Evolutionary conservation across 2,797 vertebrate species (phyloP).

Genomic region (Ctenopoma kingsleyae): DNA sequence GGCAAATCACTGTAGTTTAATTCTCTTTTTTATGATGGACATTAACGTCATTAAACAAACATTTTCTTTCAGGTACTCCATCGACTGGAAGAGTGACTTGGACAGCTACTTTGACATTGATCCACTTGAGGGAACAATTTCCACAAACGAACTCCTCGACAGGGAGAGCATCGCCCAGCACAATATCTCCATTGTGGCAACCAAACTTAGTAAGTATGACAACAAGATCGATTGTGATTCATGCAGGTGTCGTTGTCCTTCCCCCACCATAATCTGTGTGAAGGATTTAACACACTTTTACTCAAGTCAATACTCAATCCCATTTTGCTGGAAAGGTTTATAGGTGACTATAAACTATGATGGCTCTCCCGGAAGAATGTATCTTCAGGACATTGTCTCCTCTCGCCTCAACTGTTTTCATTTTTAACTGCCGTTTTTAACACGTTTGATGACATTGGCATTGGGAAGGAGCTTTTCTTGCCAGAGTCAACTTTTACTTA

Average conservation of each 20-base stretch:
- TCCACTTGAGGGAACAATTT: constrained; percentile 93
- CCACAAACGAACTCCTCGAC: constrained; percentile 95
- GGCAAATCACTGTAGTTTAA: constrained; percentile 50
- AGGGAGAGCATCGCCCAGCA: constrained; percentile 93
- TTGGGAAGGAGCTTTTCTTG: constrained; percentile 29
- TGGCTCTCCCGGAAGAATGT: constrained; percentile 63
- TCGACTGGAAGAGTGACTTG: constrained; percentile 94
- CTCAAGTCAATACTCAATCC: constrained; percentile 80
- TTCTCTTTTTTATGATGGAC: constrained; percentile 48
- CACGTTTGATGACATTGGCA: constrained; percentile 55
- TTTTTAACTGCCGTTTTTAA: constrained; percentile 60
- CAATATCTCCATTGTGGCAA: constrained; percentile 95
- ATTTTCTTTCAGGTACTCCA: constrained; percentile 90
- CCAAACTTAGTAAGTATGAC: constrained; percentile 97
- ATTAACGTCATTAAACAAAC: constrained; percentile 61
- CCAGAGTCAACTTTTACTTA: constrained; percentile 74
- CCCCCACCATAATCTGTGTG: constrained; percentile 63
- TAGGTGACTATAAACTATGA: constrained; percentile 76
- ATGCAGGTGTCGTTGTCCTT: constrained; percentile 52
- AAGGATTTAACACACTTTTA: constrained; percentile 76
- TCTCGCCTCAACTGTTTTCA: constrained; percentile 60
- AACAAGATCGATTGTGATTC: constrained; percentile 49
- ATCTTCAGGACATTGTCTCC: constrained; percentile 71
- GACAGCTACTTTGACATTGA: constrained; percentile 97
- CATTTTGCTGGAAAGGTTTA: constrained; percentile 79